phyloP scores from a whole-genome alignment of 1,140 invertebrate species.

The Scaptomyza montana region DNA sequence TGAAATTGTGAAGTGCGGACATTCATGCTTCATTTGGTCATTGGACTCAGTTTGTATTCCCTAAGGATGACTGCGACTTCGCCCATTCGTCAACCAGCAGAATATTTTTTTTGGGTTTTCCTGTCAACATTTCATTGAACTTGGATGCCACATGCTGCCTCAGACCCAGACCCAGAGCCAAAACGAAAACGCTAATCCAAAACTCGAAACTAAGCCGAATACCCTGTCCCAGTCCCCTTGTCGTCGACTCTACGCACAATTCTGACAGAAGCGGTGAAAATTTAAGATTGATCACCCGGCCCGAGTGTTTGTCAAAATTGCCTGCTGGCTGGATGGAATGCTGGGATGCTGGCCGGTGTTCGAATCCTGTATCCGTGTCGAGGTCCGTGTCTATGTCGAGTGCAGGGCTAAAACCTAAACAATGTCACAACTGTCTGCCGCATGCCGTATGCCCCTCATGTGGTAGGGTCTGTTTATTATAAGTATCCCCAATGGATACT shows the following conservation, averaged over 20 bases:
- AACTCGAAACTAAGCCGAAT: neutral
- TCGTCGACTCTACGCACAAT: constrained; percentile 71
- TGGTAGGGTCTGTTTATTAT: constrained; percentile 16
- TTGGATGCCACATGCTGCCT: constrained; percentile 63
- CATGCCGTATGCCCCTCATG: constrained; percentile 8
- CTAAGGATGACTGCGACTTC: constrained; percentile 32
- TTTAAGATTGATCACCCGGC: constrained; percentile 83
- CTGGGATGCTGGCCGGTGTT: constrained; percentile 25
- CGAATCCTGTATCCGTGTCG: constrained; percentile 20
- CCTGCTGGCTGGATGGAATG: constrained; percentile 42
- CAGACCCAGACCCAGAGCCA: constrained; percentile 18
- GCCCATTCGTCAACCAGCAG: constrained; percentile 77
- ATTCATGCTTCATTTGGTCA: constrained; percentile 66
- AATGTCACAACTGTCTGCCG: constrained; percentile 58
- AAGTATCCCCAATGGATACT: constrained; percentile 22
- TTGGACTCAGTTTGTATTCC: constrained; percentile 52
- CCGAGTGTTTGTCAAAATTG: constrained; percentile 74
- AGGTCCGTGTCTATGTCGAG: constrained; percentile 55
- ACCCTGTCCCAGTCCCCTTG: constrained; percentile 45
- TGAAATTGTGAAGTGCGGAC: constrained; percentile 55
- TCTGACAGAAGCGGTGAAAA: constrained; percentile 83
- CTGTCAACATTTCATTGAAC: constrained; percentile 67
- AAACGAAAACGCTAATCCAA: neutral
- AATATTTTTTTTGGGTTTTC: constrained; percentile 46
- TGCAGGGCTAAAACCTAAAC: constrained; percentile 74